A percentile compares a stretch with the other conserved stretches of the same genome.
phyloP scores from a whole-genome alignment of 2,113 vertebrate species.

The Thymallus thymallus region DNA sequence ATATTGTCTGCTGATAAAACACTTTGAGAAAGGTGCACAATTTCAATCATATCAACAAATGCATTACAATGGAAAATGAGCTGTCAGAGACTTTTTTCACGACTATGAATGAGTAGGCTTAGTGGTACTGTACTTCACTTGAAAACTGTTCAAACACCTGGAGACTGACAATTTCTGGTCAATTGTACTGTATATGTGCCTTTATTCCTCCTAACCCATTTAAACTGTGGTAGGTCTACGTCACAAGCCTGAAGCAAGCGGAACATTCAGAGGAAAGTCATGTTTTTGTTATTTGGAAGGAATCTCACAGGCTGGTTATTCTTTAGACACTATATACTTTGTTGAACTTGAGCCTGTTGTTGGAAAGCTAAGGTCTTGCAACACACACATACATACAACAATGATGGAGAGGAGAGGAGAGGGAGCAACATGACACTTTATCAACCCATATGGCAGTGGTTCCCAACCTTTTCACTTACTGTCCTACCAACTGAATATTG shows the following conservation, averaged over 20 bases:
- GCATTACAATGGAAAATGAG: not conserved
- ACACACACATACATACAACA: slow-evolving; percentile 18
- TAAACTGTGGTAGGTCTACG: not conserved
- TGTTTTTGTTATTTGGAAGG: slow-evolving; percentile 16
- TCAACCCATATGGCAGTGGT: slow-evolving; percentile 19
- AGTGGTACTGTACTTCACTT: not conserved
- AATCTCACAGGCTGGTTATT: not conserved
- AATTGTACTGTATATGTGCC: not conserved
- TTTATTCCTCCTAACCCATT: not conserved
- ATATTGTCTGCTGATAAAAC: not conserved
- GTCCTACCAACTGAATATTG: too few species aligned
- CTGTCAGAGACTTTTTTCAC: not conserved
- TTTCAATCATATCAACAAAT: not conserved
- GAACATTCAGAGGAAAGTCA: not conserved
- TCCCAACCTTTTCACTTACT: too few species aligned
- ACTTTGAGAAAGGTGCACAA: not conserved
- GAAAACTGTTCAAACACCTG: not conserved
- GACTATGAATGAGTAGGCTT: not conserved
- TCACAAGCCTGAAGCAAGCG: not conserved
- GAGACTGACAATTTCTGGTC: not conserved
- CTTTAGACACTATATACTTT: not conserved
- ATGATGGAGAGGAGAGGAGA: slow-evolving; percentile 43
- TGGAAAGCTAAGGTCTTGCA: too few species aligned
- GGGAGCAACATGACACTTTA: slow-evolving; percentile 58
- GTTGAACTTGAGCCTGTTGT: too few species aligned